A percentile compares a stretch with the other conserved stretches of the same genome.
phyloP scores from a whole-genome alignment of 2,797 vertebrate species.

The Eulemur albifrons region DNA sequence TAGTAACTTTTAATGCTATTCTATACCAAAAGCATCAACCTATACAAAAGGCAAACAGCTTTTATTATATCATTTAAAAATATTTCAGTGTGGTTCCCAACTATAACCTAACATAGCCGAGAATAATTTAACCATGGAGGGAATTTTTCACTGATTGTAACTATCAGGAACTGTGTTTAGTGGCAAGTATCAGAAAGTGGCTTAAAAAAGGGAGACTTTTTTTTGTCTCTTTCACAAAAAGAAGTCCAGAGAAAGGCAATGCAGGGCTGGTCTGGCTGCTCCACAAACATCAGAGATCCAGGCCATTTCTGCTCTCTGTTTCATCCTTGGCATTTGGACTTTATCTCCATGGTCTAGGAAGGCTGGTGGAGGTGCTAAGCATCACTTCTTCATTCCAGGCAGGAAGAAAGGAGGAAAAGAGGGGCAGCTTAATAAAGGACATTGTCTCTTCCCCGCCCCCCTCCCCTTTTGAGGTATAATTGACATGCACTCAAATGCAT shows the following conservation, averaged over 20 bases:
- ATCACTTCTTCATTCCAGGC: background rate
- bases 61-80: constrained; percentile 34
- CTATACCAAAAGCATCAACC: background rate
- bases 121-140: constrained; percentile 29
- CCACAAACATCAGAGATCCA: background rate
- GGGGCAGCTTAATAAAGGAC: background rate
- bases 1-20: background rate
- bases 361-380: background rate
- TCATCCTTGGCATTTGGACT: background rate
- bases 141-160: background rate
- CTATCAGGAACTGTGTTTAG: background rate
- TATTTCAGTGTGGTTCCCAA: background rate
- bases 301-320: background rate
- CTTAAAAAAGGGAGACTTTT: background rate
- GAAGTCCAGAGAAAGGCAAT: background rate
- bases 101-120: constrained; percentile 11
- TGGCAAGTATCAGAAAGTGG: background rate
- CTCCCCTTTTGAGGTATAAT: background rate
- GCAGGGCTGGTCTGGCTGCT: background rate
- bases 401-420: background rate
- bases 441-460: too few species aligned
- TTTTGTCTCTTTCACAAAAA: background rate
- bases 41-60: constrained; percentile 11
- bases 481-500: background rate
- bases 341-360: background rate